These are phyloP conservation scores for Coreoperca whiteheadi DNA, from an alignment of 2,113 vertebrate species.

Conservation along the genomic window DNA sequence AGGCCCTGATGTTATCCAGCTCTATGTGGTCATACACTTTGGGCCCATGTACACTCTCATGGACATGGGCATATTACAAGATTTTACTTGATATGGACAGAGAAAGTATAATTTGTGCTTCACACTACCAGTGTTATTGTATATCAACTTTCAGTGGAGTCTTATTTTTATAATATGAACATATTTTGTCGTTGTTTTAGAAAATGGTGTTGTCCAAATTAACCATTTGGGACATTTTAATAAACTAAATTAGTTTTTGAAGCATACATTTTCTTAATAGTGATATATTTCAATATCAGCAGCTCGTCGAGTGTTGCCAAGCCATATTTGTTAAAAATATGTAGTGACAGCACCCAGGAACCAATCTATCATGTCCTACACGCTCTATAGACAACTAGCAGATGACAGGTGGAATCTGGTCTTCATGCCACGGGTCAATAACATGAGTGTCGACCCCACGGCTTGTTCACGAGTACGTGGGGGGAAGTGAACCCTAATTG, in stretches of 20 bases:
- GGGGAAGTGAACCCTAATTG: conserved; percentile 73
- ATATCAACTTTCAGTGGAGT: not conserved
- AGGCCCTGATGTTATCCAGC: not conserved
- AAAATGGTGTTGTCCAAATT: not conserved
- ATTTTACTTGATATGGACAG: not conserved
- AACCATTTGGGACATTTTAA: not conserved
- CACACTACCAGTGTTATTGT: not conserved
- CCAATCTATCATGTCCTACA: conserved; percentile 15
- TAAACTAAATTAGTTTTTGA: not conserved
- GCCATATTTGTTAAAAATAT: not conserved
- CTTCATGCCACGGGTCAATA: conserved; percentile 9
- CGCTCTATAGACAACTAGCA: not conserved
- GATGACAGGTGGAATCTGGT: conserved; percentile 43
- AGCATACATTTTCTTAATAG: not conserved
- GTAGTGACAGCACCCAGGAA: not conserved
- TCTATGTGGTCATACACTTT: not conserved
- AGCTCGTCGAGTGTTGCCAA: not conserved
- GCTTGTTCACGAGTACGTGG: conserved; percentile 47
- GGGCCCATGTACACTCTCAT: not conserved
- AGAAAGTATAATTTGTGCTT: not conserved
- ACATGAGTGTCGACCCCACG: conserved; percentile 25
- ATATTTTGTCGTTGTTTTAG: not conserved
- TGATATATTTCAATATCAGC: not conserved
- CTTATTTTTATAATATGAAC: not conserved
- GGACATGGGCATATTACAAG: no score